These are phyloP conservation scores for Lophotis ruficrista DNA, from an alignment of 2,113 vertebrate species.

Conservation along the genomic window DNA sequence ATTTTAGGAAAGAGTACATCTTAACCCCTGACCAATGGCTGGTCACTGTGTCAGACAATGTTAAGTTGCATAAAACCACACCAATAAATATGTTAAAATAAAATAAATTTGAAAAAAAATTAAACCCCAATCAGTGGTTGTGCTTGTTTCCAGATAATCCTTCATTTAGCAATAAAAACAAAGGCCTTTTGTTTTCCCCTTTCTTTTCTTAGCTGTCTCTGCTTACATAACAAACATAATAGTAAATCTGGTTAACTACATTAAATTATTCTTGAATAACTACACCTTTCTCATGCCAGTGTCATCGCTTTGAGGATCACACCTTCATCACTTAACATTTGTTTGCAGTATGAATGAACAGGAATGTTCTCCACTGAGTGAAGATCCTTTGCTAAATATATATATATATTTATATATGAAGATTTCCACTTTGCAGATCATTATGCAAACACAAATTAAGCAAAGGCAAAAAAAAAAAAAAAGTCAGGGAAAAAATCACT, in stretches of 20 bases:
- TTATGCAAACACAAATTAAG: neutral
- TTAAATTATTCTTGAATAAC: neutral
- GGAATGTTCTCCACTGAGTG: neutral
- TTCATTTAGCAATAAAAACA: neutral
- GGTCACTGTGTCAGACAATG: neutral
- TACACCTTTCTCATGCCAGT: neutral
- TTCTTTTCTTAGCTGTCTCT: neutral
- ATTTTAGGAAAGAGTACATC: neutral
- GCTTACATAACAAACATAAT: neutral
- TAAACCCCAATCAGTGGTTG: neutral
- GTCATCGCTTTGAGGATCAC: neutral
- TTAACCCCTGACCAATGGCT: neutral
- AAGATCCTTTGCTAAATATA: neutral
- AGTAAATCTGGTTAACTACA: neutral
- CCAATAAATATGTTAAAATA: neutral
- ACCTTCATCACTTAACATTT: neutral
- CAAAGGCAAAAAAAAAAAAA: neutral
- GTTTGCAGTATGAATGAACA: neutral
- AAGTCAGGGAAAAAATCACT: neutral
- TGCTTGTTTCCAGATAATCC: neutral
- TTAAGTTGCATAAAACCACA: neutral
- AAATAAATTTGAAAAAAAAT: neutral
- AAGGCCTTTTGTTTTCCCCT: neutral
- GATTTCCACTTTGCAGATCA: neutral
- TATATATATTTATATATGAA: neutral